Evolutionary conservation across 2,797 vertebrate species (phyloP).

Genomic region (Tympanoctomys barrerae): DNA sequence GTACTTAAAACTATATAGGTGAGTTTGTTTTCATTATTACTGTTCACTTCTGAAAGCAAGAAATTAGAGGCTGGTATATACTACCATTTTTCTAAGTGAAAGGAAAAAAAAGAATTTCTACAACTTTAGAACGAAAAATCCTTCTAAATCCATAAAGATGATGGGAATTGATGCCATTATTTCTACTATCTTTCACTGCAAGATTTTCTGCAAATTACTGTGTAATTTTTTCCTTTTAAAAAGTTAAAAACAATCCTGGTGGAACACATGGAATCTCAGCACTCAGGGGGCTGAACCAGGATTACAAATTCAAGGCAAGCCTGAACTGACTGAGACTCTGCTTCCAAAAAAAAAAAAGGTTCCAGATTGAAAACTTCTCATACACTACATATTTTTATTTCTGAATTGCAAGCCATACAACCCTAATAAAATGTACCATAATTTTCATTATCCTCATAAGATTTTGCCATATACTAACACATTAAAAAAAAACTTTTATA

Average conservation of each 20-base stretch:
- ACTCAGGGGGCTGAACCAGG: background rate
- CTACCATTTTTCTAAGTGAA: conserved; percentile 28
- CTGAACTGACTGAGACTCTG: background rate
- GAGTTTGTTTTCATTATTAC: conserved; percentile 33
- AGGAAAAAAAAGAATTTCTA: background rate
- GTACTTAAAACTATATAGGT: conserved; percentile 35
- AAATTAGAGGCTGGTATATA: conserved; percentile 4
- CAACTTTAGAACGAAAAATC: conserved; percentile 6
- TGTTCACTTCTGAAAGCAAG: background rate
- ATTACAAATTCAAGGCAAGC: background rate
- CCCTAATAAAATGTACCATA: background rate
- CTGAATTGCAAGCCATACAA: conserved; percentile 30
- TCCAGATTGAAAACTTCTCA: conserved; percentile 60
- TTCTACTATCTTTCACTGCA: background rate
- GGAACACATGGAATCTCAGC: background rate
- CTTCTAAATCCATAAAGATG: conserved; percentile 27
- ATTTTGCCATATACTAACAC: background rate
- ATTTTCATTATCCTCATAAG: conserved; percentile 39
- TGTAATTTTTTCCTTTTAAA: conserved; percentile 13
- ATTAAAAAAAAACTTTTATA: background rate
- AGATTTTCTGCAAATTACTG: conserved; percentile 58
- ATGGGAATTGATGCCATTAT: background rate
- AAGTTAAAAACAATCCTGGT: background rate
- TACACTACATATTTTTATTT: conserved; percentile 43
- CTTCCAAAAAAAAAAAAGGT: background rate